These are phyloP conservation scores for Semicossyphus pulcher DNA, from an alignment of 2,113 vertebrate species.

Conservation along the genomic window DNA sequence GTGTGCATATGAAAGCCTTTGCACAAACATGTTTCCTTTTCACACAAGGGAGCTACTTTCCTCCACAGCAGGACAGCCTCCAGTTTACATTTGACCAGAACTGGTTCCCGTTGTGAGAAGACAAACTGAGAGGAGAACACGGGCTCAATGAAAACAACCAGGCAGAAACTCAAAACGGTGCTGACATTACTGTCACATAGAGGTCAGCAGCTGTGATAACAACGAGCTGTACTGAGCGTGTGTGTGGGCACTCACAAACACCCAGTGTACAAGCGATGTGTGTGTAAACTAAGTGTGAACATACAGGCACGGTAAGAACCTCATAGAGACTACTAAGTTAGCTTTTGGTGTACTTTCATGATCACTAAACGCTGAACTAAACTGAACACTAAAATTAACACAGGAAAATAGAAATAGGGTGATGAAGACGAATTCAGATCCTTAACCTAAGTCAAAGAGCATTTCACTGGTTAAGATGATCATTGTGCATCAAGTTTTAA, in stretches of 20 bases:
- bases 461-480: neutral
- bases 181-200: constrained; percentile 48
- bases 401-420: too few relatives aligned
- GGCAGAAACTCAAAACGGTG: constrained; percentile 39
- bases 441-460: too few relatives aligned
- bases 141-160: constrained; percentile 52
- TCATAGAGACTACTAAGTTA: neutral
- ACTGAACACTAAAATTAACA: neutral
- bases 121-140: constrained; percentile 50
- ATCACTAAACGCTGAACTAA: too few relatives aligned
- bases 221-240: constrained; percentile 36
- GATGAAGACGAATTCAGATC: too few relatives aligned
- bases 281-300: constrained; percentile 3
- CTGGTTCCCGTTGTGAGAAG: constrained; percentile 55
- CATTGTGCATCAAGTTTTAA: too few relatives aligned
- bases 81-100: constrained; percentile 39
- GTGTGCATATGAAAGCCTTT: neutral
- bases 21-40: neutral
- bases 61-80: constrained; percentile 10
- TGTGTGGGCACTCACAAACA: constrained; percentile 12
- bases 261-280: neutral
- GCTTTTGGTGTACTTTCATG: neutral
- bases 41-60: constrained; percentile 18
- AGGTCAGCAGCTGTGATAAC: constrained; percentile 72
- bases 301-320: neutral